Percentiles rank a stretch among this genome's conserved stretches.
Evolutionary conservation across 2,888 invertebrate species (phyloP).

Genomic region (Carpatolechia fugitivella): DNA sequence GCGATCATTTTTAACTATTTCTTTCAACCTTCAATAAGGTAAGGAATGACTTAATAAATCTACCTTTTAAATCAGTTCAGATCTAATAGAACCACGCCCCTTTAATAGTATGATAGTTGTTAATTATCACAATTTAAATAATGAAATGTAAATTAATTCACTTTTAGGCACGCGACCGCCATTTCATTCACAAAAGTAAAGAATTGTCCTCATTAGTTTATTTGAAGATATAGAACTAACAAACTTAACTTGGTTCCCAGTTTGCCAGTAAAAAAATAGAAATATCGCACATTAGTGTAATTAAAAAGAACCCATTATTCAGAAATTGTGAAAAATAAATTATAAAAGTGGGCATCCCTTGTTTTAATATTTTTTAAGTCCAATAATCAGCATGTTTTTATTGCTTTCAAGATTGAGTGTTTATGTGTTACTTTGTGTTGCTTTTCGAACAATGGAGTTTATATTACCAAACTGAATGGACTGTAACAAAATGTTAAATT

Average conservation of each 20-base stretch:
- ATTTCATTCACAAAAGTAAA: conserved; percentile 56
- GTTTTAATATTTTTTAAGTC: no score
- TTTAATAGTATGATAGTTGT: conserved; percentile 53
- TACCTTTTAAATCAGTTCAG: conserved; percentile 32
- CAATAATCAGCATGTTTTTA: no score
- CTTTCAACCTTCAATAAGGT: conserved; percentile 16
- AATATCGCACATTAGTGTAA: no score
- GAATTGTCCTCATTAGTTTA: conserved; percentile 54
- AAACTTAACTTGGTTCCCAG: background rate
- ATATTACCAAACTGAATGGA: no score
- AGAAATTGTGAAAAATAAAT: no score
- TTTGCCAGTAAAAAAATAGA: background rate
- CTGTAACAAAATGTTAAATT: no score
- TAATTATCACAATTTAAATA: conserved; percentile 64
- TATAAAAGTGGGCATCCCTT: no score
- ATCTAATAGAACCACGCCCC: conserved; percentile 47
- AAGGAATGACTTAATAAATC: conserved; percentile 34
- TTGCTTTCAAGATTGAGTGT: no score
- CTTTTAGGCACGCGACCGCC: conserved; percentile 51
- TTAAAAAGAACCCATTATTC: no score
- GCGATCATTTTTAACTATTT: background rate
- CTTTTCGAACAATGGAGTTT: no score
- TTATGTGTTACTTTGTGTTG: no score
- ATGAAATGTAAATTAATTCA: conserved; percentile 64
- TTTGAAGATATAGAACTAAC: conserved; percentile 53